Conservation (phyloP, 2,113 vertebrate species). For the Dicerorhinus sumatrensis region DNA sequence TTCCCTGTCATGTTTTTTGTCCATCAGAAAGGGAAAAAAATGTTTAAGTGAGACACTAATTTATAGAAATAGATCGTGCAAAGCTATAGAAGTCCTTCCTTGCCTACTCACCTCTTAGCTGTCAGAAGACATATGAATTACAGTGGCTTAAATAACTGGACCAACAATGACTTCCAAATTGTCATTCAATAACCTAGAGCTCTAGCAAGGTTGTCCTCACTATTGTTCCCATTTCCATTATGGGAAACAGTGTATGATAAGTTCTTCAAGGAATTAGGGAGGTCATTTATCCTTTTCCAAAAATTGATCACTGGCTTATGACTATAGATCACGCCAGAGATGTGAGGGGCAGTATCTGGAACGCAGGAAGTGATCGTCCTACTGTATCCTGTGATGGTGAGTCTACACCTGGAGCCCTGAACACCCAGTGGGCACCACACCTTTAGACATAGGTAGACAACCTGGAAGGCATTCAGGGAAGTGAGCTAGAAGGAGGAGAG, state of each 20-base stretch:
- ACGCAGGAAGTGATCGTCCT: not conserved
- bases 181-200: not conserved
- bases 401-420: not conserved
- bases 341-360: not conserved
- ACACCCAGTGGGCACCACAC: not conserved
- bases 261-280: not conserved
- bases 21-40: not conserved
- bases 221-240: not conserved
- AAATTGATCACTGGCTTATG: not conserved
- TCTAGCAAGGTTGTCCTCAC: not conserved
- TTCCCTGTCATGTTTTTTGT: not conserved
- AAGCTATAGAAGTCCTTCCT: not conserved
- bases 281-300: not conserved
- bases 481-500: not conserved
- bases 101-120: not conserved
- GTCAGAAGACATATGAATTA: not conserved
- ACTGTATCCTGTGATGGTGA: not conserved
- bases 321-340: not conserved
- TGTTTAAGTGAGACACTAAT: not conserved
- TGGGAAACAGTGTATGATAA: not conserved
- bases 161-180: not conserved
- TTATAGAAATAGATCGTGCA: not conserved
- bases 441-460: not conserved
- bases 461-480: not conserved
- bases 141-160: not conserved